Base-by-base conservation (phyloP, 1,140 invertebrate genomes). In the Microplitis mediator region DNA sequence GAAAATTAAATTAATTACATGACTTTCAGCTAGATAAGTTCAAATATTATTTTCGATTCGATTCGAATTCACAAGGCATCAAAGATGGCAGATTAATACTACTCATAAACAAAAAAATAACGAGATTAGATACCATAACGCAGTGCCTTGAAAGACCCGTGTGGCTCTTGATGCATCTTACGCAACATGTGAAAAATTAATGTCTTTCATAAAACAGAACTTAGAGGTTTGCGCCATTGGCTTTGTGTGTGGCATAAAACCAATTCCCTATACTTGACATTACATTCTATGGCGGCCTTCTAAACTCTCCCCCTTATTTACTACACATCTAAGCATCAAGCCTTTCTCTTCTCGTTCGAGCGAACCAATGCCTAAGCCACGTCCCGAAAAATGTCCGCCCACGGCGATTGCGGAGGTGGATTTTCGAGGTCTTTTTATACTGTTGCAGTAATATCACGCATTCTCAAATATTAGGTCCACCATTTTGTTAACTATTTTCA, bases 121-220 rank as follows among this genome's bases (percentile, higher is more conserved):
- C 51, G 54, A 81, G 82, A 84, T 83, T 83, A 82, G 81, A 82
- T 83, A 81, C 74, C 76, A 67, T 60, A 36, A 61, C 64, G 16
- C 14, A 72, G 75, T 78, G 77, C 71, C 76, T 80, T 60, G 64
- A 39, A 39, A 34, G 35, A 36, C 23, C 16, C 50, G 35, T 51
- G 34, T 51, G 23, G 36, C 67, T 72, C 70, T 63, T 14, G 63
- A 45, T 66, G 69, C 61, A 52, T 65, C 54, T 76, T 74, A 67
- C 75, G 72, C 75, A 74, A 76, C 56, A 13, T 14, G 31, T 35
- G 61, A 56, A 67, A 76, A 76, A 74, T 74, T 74, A 74, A 76
- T 74, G 72, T 72, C 35, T 76, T 69, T 74, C 62, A 76, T 70
- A 76, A 69, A 72, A 62, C 67, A 68, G 65, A 66, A 73, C 72